Evolutionary conservation across 37 sponge, comb jelly and placozoan genomes (phyloP), one percentile per base, ranked within the genome.

Genomic region (Theonella swinhoei): DNA sequence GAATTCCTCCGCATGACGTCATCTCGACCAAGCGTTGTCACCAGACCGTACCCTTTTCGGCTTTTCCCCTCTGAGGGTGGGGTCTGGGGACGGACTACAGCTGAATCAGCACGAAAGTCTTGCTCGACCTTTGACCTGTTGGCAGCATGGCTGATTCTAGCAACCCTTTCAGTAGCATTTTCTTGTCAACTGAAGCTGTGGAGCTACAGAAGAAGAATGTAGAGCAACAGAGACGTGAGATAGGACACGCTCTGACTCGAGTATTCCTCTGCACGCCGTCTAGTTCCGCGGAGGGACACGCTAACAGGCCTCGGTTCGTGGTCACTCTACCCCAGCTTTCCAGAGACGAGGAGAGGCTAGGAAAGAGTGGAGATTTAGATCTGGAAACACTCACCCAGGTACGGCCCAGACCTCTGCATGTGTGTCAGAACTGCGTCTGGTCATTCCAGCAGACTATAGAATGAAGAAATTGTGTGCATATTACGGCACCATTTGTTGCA

Each of bases 131-230:
- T n/a, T n/a, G n/a, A n/a, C n/a, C n/a, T n/a, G n/a, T n/a, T n/a
- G n/a, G 68, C 5, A 73, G 42, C 42, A 7, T 38, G 43, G 43
- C 38, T 26, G 74, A 54, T 23, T 0, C 25, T 30, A 39, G 42
- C 24, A 83, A 83, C 74, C 84, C 84, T n/a, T 83, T 83, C 36
- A 0, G 33, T 22, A 7, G 35, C 39, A 64, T 83, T 19, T 83
- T 83, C 58, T 26, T 59, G 8, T 32, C 43, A n/a, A 23, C 39
- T 11, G 84, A 75, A 28, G 76, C 3, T 4, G 68, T 43, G 11
- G 24, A 63, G 58, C 22, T 28, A 29, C 31, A 64, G 14, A 0
- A 8, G 38, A 64, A 66, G 17, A 25, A 30, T 3, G 75, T 26
- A 5, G 43, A 42, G 58, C 5, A 36, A 43, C 81, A 87, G 70